Percentiles rank a stretch among this genome's conserved stretches.
Evolutionary conservation across 2,797 vertebrate genomes (phyloP).

Genomic region (Lepilemur septentrionalis): DNA sequence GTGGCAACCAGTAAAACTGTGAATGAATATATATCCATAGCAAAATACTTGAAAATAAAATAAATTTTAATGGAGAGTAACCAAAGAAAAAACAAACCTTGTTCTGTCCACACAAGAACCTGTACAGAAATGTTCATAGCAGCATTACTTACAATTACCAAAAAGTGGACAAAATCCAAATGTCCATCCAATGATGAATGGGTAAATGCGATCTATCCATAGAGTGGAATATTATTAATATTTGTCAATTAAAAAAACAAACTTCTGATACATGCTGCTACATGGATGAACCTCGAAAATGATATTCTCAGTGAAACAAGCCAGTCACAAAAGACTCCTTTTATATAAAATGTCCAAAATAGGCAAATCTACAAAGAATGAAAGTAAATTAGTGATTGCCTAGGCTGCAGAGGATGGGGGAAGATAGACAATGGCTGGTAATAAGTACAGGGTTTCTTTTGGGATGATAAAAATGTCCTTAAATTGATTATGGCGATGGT

Average conservation of each 20-base stretch:
- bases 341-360: neutral
- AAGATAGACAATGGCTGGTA: neutral
- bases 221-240: too few relatives aligned
- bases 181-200: neutral
- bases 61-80: neutral
- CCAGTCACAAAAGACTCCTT: neutral
- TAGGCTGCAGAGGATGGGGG: neutral
- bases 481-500: neutral
- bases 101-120: neutral
- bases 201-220: neutral
- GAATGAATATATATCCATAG: neutral
- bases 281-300: neutral
- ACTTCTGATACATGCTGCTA: neutral
- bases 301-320: neutral
- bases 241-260: neutral
- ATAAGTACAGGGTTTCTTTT: neutral
- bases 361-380: neutral
- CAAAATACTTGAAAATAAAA: neutral
- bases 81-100: neutral
- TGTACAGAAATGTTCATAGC: neutral
- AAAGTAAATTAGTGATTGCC: neutral
- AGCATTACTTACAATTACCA: too few relatives aligned
- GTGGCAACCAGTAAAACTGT: neutral
- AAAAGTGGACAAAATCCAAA: neutral
- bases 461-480: neutral